Base-by-base conservation (phyloP, 2,888 invertebrate genomes). In the Xylophagus ater region DNA sequence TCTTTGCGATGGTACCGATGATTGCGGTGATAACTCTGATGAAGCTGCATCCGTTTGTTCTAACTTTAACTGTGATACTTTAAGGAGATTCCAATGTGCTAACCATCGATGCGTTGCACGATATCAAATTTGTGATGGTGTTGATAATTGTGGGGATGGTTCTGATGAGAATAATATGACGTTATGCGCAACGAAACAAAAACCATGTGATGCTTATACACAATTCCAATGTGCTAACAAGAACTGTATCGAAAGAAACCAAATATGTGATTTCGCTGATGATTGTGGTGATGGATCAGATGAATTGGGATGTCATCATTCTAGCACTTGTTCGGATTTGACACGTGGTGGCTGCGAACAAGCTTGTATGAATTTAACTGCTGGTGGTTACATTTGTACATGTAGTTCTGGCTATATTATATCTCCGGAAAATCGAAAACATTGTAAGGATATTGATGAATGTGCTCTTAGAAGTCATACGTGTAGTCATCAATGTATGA, bases 131-230 rank as follows among this genome's bases (percentile, higher is more conserved):
- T 96, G 96, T 62, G 93, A 96, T 63, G 84, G 86, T 20, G 73
- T 83, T 13, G 87, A 92, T 62, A 89, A 94, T 62, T 96, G 94
- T 62, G 87, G 88, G 24, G 93, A 94, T 62, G 90, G 89, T 7
- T 86, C 86, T 0, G 96, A 96, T 63, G 94, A 96, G 65, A 92
- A 92, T 63, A 90, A 92, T 63, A 84, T 90, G 76, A 89, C 89
- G 0, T 66, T 89, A 39, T 92, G 90, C 57, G 77, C 81, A 2
- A 70, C 74, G n/a, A 76, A 79, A 45, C 73, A 76, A 35, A 76
- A 78, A 49, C 78, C 84, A 0, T 87, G 87, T 60, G 83, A 86
- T 54, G 71, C 78, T 1, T 72, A 74, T 49, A 70, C 76, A 5
- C 88, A 93, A 65, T 92, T 82, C 65, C 80, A 82, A 55, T 94